phyloP scores from a whole-genome alignment of 2,888 invertebrate species.

The Pemphredon lugubris region DNA sequence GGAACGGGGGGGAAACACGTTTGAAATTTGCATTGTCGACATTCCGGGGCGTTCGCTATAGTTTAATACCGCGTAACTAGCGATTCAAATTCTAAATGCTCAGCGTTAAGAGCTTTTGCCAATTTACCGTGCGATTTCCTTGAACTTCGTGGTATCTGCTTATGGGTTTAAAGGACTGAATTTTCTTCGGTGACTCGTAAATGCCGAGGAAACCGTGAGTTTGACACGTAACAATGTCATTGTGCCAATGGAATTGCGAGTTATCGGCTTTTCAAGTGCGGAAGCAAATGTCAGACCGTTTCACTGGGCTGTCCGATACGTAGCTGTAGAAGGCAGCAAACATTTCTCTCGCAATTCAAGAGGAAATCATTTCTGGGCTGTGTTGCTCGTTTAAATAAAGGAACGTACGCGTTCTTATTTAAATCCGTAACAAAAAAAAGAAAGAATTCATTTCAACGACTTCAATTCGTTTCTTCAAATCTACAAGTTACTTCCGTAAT shows the following conservation, averaged over 20 bases:
- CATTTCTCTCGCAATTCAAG: neutral
- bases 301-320: constrained; percentile 4
- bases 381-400: neutral
- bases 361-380: neutral
- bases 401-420: no score
- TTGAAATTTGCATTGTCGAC: no score
- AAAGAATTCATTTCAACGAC: no score
- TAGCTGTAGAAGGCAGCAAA: constrained; percentile 8
- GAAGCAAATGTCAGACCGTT: constrained; percentile 26
- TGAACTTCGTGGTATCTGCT: no score
- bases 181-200: neutral
- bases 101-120: neutral
- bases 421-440: no score
- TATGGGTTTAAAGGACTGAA: no score
- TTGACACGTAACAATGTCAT: constrained; percentile 6
- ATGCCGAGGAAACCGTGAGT: neutral
- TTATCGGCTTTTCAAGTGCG: constrained; percentile 28
- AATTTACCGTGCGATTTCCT: constrained; percentile 4
- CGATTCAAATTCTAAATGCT: no score
- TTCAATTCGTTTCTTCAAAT: no score
- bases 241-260: constrained; percentile 23
- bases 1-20: no score
- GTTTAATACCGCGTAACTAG: no score
- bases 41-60: no score
- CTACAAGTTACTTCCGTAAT: no score